A percentile compares a stretch with the other conserved stretches of the same genome.
These are phyloP conservation scores for Umimayanthus chanpuru DNA, from an alignment of 92 coral and sea anemone species.

Conservation along the genomic window DNA sequence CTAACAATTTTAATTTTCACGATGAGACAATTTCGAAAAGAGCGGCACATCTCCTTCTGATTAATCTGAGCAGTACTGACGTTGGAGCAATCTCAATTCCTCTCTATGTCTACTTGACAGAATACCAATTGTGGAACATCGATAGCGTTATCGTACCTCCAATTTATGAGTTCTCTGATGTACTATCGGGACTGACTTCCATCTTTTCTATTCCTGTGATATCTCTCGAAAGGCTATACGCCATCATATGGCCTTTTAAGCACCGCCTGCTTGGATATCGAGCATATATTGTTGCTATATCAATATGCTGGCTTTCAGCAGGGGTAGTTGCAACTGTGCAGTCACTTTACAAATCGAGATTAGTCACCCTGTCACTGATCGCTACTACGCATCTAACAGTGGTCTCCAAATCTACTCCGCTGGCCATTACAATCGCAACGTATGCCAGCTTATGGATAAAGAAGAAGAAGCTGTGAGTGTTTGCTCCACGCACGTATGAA, in stretches of 20 bases:
- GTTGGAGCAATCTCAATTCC: background rate
- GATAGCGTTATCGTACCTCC: too few relatives aligned
- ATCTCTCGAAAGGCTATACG: background rate
- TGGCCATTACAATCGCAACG: too few relatives aligned
- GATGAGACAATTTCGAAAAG: background rate
- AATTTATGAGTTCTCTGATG: background rate
- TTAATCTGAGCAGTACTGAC: background rate
- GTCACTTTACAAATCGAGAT: too few relatives aligned
- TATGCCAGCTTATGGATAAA: too few relatives aligned
- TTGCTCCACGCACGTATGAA: too few relatives aligned
- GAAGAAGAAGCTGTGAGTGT: too few relatives aligned
- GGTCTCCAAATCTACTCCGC: too few relatives aligned
- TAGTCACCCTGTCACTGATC: too few relatives aligned
- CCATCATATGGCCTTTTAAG: background rate
- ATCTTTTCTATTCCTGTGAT: background rate
- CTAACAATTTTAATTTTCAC: background rate
- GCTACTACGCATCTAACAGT: too few relatives aligned
- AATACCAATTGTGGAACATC: too few relatives aligned
- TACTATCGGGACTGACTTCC: background rate
- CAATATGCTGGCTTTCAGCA: too few relatives aligned
- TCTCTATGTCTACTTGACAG: background rate
- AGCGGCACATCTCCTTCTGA: background rate
- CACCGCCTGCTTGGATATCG: background rate
- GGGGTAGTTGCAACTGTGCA: too few relatives aligned
- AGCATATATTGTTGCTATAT: background rate